Conservation (phyloP, 1,140 invertebrate genomes). For the Cotesia glomerata region DNA sequence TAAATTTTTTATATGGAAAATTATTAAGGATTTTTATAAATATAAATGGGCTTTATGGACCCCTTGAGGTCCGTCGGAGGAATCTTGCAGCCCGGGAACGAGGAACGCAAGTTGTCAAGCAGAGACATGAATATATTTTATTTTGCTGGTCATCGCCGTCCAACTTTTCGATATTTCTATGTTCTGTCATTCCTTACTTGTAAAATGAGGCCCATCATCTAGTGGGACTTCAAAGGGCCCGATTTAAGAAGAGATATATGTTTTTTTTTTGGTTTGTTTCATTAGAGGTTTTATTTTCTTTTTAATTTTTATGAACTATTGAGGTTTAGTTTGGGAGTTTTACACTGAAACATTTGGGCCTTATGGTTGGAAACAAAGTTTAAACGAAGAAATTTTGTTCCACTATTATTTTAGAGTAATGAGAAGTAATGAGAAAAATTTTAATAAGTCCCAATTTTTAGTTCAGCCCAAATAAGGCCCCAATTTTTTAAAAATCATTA, state of each 20-base stretch:
- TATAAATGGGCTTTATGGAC: slow-evolving; percentile 8
- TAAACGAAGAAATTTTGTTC: too few species aligned
- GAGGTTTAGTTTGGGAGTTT: too few species aligned
- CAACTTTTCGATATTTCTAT: slow-evolving; percentile 34
- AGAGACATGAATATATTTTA: slow-evolving; percentile 56
- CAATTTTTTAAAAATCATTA: too few species aligned
- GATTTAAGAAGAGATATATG: neutral
- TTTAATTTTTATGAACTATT: too few species aligned
- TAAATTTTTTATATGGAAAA: slow-evolving; percentile 9
- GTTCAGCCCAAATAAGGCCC: too few species aligned
- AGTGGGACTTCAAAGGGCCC: slow-evolving; percentile 24
- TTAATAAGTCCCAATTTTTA: too few species aligned
- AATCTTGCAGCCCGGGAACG: neutral
- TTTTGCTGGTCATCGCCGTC: slow-evolving; percentile 58
- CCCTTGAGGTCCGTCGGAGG: slow-evolving; percentile 1
- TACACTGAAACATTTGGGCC: too few species aligned
- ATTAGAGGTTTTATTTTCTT: too few species aligned
- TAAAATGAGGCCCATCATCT: slow-evolving; percentile 9
- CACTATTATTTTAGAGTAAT: too few species aligned
- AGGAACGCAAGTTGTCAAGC: slow-evolving; percentile 4
- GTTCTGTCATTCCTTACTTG: slow-evolving; percentile 27
- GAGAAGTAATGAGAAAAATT: too few species aligned
- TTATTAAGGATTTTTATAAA: neutral
- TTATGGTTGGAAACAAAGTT: too few species aligned
- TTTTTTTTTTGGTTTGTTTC: too few species aligned